Percentiles rank a stretch among this genome's conserved stretches.
Evolutionary conservation across 2,888 invertebrate genomes (phyloP).

Genomic region (Penaeus monodon): DNA sequence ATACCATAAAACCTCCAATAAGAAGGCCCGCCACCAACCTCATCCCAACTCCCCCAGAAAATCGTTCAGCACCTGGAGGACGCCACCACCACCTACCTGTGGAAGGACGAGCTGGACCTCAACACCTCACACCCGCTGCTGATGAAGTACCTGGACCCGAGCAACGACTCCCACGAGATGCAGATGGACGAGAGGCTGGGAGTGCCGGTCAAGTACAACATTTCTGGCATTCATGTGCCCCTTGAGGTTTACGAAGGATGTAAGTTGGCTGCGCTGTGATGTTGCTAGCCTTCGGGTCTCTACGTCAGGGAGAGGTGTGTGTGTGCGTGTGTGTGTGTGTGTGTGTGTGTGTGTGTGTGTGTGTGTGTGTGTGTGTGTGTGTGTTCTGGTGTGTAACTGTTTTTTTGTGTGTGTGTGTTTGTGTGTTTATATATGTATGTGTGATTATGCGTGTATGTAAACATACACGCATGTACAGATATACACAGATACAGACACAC

Average conservation of each 20-base stretch:
- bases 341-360: no score
- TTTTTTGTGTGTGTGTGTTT: no score
- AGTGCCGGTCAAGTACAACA: conserved; percentile 23
- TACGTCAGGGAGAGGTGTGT: neutral
- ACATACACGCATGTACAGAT: no score
- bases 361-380: no score
- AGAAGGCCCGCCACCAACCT: no score
- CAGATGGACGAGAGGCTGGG: conserved; percentile 28
- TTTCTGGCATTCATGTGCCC: conserved; percentile 49
- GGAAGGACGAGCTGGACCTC: conserved; percentile 42
- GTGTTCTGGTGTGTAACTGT: no score
- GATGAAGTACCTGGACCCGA: conserved; percentile 45
- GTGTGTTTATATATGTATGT: no score
- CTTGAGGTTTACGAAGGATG: conserved; percentile 57
- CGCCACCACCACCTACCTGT: conserved; percentile 27
- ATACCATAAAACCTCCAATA: no score
- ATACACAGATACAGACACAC: no score
- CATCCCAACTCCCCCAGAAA: neutral
- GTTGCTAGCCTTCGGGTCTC: neutral
- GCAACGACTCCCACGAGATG: conserved; percentile 13
- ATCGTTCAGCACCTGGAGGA: conserved; percentile 42
- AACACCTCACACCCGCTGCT: conserved; percentile 49
- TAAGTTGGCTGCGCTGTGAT: conserved; percentile 8
- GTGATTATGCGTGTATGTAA: no score
- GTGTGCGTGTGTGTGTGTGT: no score